A percentile compares a stretch with the other conserved stretches of the same genome.
Evolutionary conservation across 1,140 invertebrate genomes (phyloP).

Genomic region (Euwallacea similis): DNA sequence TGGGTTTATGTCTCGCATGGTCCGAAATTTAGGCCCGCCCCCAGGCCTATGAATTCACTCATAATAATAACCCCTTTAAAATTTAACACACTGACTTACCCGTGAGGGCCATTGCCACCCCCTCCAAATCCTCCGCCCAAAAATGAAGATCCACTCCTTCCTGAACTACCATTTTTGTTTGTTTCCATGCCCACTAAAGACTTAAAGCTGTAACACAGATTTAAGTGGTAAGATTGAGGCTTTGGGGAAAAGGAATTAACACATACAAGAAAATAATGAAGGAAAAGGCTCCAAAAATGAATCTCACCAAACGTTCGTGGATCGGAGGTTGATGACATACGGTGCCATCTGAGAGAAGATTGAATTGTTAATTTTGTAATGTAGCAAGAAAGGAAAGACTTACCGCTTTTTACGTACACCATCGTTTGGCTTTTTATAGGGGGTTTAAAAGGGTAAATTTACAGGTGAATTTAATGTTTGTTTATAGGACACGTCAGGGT

Average conservation of each 20-base stretch:
- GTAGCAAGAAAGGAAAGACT: not conserved
- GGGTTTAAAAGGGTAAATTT: no score
- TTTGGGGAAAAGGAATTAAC: constrained; percentile 5
- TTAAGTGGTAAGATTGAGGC: constrained; percentile 22
- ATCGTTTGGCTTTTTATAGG: constrained; percentile 4
- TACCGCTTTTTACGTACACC: constrained; percentile 39
- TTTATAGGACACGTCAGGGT: no score
- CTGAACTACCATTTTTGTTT: constrained; percentile 22
- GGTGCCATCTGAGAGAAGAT: constrained; percentile 48
- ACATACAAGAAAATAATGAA: constrained; percentile 52
- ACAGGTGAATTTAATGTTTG: no score
- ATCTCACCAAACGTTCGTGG: constrained; percentile 42
- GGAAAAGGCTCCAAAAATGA: constrained; percentile 49
- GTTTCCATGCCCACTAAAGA: constrained; percentile 49
- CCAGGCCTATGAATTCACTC: constrained; percentile 32
- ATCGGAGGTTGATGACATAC: constrained; percentile 45
- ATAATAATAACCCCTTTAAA: no score
- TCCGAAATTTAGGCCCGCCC: constrained; percentile 44
- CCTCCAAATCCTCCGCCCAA: constrained; percentile 41
- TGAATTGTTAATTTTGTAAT: constrained; percentile 6
- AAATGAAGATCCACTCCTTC: constrained; percentile 36
- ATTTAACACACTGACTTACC: constrained; percentile 27
- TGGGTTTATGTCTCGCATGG: constrained; percentile 46
- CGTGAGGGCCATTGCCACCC: constrained; percentile 39
- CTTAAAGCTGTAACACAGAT: constrained; percentile 45